Percentiles rank a stretch among this genome's conserved stretches.
These are phyloP conservation scores for Sebastes hubbsi DNA, from an alignment of 2,797 vertebrate genomes.

Conservation along the genomic window DNA sequence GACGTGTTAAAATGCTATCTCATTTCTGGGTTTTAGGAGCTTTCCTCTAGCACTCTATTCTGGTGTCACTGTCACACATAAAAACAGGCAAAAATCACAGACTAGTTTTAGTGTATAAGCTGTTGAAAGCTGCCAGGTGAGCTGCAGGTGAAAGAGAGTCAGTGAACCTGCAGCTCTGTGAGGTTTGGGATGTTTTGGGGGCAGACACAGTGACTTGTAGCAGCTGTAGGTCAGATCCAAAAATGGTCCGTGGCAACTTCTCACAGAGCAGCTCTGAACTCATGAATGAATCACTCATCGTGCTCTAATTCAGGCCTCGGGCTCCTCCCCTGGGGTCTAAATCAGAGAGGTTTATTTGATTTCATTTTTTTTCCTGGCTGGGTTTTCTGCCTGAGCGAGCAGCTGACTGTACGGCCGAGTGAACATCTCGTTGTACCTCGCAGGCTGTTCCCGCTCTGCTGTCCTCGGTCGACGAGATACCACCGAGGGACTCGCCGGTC, in stretches of 20 bases:
- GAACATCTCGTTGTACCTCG: conserved; percentile 54
- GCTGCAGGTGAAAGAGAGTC: too few relatives aligned
- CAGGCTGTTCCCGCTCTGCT: conserved; percentile 55
- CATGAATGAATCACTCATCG: conserved; percentile 49
- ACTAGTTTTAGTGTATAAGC: not conserved
- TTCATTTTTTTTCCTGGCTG: conserved; percentile 15
- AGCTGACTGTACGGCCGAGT: conserved; percentile 27
- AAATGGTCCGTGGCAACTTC: not conserved
- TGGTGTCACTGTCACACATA: too few relatives aligned
- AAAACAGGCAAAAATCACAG: not conserved
- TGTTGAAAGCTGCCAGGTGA: not conserved
- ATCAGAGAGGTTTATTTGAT: conserved; percentile 41
- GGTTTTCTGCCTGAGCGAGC: conserved; percentile 57
- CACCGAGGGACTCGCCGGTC: conserved; percentile 55
- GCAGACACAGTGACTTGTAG: not conserved
- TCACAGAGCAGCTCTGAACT: not conserved
- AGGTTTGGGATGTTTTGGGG: not conserved
- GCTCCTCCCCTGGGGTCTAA: conserved; percentile 24
- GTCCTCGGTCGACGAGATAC: conserved; percentile 40
- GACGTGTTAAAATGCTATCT: too few relatives aligned
- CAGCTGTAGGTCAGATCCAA: conserved; percentile 10
- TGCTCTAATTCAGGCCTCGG: conserved; percentile 16
- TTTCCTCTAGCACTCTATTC: too few relatives aligned
- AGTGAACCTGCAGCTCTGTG: not conserved
- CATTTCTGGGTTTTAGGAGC: too few relatives aligned